A percentile compares a stretch with the other conserved stretches of the same genome.
These are phyloP conservation scores for Hypomecis atomaria DNA, from an alignment of 2,888 invertebrate species.

Conservation along the genomic window DNA sequence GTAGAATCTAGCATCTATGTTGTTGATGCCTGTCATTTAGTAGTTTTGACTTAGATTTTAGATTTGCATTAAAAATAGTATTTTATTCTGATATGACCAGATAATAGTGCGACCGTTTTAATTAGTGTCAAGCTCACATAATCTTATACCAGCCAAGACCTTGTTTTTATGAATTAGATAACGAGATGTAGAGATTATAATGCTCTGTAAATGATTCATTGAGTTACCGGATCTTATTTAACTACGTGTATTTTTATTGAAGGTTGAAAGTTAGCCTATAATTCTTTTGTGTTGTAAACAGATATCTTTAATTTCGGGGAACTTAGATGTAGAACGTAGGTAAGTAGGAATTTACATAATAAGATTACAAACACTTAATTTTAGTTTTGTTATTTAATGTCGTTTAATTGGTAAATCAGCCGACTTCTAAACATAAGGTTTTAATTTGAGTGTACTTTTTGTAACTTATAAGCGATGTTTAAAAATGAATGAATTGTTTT, in stretches of 20 bases:
- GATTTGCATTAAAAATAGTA: not conserved
- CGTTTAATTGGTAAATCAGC: too few relatives aligned
- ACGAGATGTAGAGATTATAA: conserved; percentile 27
- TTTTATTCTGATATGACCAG: not conserved
- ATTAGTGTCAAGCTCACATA: conserved; percentile 12
- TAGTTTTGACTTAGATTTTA: not conserved
- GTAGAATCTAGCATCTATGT: too few relatives aligned
- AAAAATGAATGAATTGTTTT: too few relatives aligned
- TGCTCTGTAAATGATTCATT: conserved; percentile 30
- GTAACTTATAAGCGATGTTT: too few relatives aligned
- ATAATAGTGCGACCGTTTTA: not conserved
- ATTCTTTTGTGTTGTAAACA: conserved; percentile 27
- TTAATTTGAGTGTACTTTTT: too few relatives aligned
- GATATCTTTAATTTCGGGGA: conserved; percentile 14
- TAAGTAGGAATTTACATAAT: not conserved
- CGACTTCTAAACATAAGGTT: too few relatives aligned
- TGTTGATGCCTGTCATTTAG: not conserved
- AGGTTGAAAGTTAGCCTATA: conserved; percentile 29
- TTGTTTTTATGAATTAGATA: conserved; percentile 28
- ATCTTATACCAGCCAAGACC: conserved; percentile 8
- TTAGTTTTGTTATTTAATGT: too few relatives aligned
- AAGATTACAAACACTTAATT: not conserved
- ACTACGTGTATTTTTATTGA: conserved; percentile 28
- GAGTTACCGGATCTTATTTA: conserved; percentile 33
- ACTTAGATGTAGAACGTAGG: not conserved